phyloP scores from a whole-genome alignment of 2,888 invertebrate genomes.

The Trichacis sp. region DNA sequence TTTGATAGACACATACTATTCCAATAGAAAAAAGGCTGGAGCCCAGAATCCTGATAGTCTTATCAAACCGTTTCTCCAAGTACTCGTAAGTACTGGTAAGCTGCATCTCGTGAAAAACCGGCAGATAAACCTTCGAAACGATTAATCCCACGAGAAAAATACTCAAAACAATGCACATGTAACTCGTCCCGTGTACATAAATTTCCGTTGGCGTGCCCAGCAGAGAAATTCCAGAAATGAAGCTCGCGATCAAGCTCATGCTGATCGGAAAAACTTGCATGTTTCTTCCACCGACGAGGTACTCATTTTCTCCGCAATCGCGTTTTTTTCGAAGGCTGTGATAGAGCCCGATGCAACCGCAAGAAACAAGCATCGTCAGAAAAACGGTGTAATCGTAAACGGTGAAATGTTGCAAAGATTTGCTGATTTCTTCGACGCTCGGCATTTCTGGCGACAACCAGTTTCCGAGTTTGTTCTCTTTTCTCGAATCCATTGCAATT shows the following conservation, averaged over 20 bases:
- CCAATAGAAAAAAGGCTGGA: slow-evolving; percentile 78
- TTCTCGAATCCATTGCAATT: too few relatives aligned
- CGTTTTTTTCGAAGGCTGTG: slow-evolving; percentile 82
- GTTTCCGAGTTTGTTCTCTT: too few relatives aligned
- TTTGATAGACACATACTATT: too few relatives aligned
- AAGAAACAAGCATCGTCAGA: slow-evolving; percentile 79
- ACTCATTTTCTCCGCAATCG: slow-evolving; percentile 75
- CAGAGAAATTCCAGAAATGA: slow-evolving; percentile 82
- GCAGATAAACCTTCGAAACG: slow-evolving; percentile 78
- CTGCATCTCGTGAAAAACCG: slow-evolving; percentile 80
- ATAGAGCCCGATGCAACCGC: slow-evolving; percentile 84
- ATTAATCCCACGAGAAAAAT: slow-evolving; percentile 76
- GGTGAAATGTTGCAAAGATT: slow-evolving; percentile 76
- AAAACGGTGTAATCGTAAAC: slow-evolving; percentile 85
- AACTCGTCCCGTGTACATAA: slow-evolving; percentile 85
- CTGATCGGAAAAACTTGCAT: slow-evolving; percentile 87
- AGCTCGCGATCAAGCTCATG: slow-evolving; percentile 87
- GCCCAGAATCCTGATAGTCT: slow-evolving; percentile 77
- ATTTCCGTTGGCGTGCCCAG: slow-evolving; percentile 85
- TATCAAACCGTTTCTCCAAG: slow-evolving; percentile 79
- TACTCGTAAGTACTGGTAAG: slow-evolving; percentile 87
- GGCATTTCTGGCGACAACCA: slow-evolving; percentile 45
- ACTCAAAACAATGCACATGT: slow-evolving; percentile 75
- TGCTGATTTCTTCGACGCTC: slow-evolving; percentile 70
- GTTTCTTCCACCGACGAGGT: slow-evolving; percentile 84